phyloP scores from a whole-genome alignment of 2,797 vertebrate genomes.

The Hipposideros larvatus region DNA sequence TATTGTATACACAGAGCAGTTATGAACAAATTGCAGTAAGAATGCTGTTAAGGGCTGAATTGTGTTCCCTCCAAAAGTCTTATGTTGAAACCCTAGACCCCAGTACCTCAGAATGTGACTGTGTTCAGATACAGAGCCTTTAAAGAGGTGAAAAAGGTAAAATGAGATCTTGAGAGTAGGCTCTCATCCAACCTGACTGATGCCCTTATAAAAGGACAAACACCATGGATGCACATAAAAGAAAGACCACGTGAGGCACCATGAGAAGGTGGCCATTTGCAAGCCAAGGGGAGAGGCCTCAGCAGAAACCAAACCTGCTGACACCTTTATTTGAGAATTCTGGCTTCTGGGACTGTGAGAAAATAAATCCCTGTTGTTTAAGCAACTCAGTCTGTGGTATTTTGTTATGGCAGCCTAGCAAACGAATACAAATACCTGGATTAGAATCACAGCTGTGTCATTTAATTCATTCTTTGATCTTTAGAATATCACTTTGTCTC shows the following conservation, averaged over 20 bases:
- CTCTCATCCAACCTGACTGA: neutral
- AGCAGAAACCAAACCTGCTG: neutral
- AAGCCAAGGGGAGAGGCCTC: no score
- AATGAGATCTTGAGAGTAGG: neutral
- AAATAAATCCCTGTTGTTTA: neutral
- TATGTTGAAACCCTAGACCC: neutral
- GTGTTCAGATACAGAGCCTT: neutral
- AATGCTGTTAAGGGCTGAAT: neutral
- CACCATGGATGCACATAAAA: fast-evolving
- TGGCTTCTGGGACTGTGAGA: neutral
- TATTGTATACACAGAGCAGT: fast-evolving
- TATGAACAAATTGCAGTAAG: neutral
- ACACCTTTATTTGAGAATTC: neutral
- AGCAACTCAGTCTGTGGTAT: neutral
- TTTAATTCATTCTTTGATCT: neutral
- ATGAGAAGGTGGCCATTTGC: fast-evolving
- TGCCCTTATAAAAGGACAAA: neutral
- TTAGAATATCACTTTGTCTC: neutral
- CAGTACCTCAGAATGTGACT: neutral
- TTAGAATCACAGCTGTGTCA: neutral
- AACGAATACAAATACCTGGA: neutral
- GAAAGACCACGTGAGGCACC: fast-evolving
- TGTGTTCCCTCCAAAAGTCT: neutral
- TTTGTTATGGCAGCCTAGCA: neutral
- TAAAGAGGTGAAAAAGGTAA: neutral